Conservation (phyloP, 2,888 invertebrate genomes). For the Clivina fossor region DNA sequence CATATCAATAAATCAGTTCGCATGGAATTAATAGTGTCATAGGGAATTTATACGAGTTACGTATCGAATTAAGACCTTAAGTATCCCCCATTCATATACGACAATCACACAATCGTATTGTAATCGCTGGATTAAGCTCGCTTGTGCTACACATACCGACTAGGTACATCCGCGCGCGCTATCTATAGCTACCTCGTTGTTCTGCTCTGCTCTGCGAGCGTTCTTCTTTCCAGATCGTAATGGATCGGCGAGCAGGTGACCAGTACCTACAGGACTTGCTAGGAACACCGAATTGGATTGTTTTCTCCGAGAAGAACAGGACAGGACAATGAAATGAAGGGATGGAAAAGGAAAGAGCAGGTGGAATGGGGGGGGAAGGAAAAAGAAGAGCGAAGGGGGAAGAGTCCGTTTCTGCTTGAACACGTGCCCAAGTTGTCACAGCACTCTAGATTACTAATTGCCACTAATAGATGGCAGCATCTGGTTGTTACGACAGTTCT, state of each 20-base stretch:
- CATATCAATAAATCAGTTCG: slow-evolving; percentile 33
- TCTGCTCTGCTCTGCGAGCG: neutral
- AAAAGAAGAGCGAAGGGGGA: too few species aligned
- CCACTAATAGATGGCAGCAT: slow-evolving; percentile 48
- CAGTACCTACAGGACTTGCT: too few species aligned
- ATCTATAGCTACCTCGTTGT: neutral
- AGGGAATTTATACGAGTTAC: slow-evolving; percentile 30
- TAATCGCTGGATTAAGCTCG: slow-evolving; percentile 26
- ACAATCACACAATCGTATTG: slow-evolving; percentile 32
- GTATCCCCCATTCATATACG: slow-evolving; percentile 26
- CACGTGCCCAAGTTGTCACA: slow-evolving; percentile 49
- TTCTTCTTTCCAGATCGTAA: slow-evolving; percentile 1
- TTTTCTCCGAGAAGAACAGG: too few species aligned
- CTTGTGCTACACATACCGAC: slow-evolving; percentile 11
- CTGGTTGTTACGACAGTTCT: slow-evolving; percentile 30
- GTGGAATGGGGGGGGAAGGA: too few species aligned
- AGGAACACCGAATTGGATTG: too few species aligned
- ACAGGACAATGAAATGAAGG: too few species aligned
- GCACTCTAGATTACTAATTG: slow-evolving; percentile 50
- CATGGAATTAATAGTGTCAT: slow-evolving; percentile 32
- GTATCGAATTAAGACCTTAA: slow-evolving; percentile 32
- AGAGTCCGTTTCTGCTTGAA: too few species aligned
- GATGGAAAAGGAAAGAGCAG: too few species aligned
- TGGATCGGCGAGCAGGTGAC: neutral
- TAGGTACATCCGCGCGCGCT: neutral